Conservation (phyloP, 2,888 invertebrate genomes). For the Platycnemis pennipes region DNA sequence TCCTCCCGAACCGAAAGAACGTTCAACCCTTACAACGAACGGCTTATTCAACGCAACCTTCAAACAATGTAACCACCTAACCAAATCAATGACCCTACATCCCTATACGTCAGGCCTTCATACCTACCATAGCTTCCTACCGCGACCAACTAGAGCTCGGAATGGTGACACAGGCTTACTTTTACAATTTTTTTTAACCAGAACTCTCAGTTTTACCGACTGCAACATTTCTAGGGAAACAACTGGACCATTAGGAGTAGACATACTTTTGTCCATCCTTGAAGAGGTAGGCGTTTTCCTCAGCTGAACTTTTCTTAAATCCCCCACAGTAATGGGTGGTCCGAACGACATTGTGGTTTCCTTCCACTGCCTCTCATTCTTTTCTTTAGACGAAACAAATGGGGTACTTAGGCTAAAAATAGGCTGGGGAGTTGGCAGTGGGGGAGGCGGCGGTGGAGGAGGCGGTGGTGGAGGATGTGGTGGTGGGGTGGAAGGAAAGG, state of each 20-base stretch:
- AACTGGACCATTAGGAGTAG: conserved; percentile 74
- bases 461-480: conserved; percentile 73
- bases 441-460: conserved; percentile 71
- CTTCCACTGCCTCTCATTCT: conserved; percentile 22
- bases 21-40: too few relatives aligned
- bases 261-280: background rate
- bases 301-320: conserved; percentile 77
- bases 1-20: too few relatives aligned
- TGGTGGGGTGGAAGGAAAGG: too few relatives aligned
- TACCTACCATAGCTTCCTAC: too few relatives aligned
- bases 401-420: background rate
- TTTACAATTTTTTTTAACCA: too few relatives aligned
- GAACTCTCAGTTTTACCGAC: conserved; percentile 77
- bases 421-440: conserved; percentile 68
- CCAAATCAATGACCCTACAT: too few relatives aligned
- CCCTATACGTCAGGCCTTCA: too few relatives aligned
- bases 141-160: too few relatives aligned
- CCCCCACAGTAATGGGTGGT: conserved; percentile 77
- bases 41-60: too few relatives aligned
- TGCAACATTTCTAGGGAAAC: conserved; percentile 77
- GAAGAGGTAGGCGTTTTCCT: conserved; percentile 75
- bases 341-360: conserved; percentile 71
- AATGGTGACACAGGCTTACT: too few relatives aligned
- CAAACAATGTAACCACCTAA: too few relatives aligned
- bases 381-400: background rate